These are phyloP conservation scores for Choristoneura fumiferana DNA, from an alignment of 1,140 invertebrate genomes.

Conservation along the genomic window DNA sequence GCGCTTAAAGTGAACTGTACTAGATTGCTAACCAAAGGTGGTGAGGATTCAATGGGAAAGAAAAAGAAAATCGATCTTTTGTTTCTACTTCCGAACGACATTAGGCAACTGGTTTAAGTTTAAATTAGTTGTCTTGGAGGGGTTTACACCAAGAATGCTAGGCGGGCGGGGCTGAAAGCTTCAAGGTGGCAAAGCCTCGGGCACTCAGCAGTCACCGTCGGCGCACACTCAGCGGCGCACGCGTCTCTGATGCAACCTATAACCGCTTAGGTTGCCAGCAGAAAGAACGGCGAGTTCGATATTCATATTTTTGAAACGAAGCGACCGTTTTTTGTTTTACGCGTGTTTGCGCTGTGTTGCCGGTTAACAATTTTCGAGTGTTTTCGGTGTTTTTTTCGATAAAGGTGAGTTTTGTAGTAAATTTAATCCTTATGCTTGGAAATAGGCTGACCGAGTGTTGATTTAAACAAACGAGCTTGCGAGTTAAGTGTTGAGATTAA, in stretches of 20 bases:
- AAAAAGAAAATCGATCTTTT: too few species aligned
- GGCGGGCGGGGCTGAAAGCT: constrained; percentile 3
- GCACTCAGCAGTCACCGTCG: not conserved
- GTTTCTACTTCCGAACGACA: too few species aligned
- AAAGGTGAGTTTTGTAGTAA: constrained; percentile 1
- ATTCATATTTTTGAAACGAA: not conserved
- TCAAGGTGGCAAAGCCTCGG: not conserved
- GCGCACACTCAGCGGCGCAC: not conserved
- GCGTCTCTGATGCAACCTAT: constrained; percentile 5
- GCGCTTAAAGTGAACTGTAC: too few species aligned
- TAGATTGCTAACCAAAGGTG: too few species aligned
- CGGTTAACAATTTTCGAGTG: not conserved
- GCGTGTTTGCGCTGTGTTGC: constrained; percentile 1
- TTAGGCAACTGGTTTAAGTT: too few species aligned
- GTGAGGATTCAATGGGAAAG: too few species aligned
- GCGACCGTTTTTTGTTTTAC: not conserved
- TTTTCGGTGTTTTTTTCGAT: not conserved
- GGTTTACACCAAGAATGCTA: not conserved
- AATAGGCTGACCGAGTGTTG: too few species aligned
- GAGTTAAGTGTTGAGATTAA: too few species aligned
- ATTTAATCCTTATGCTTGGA: too few species aligned
- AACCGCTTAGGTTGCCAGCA: constrained; percentile 1
- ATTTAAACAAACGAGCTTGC: too few species aligned
- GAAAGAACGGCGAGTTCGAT: constrained; percentile 1
- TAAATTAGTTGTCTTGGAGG: too few species aligned